A percentile compares a stretch with the other conserved stretches of the same genome.
Conservation (phyloP, 1,140 invertebrate genomes). For the Platyscapa corneri region DNA sequence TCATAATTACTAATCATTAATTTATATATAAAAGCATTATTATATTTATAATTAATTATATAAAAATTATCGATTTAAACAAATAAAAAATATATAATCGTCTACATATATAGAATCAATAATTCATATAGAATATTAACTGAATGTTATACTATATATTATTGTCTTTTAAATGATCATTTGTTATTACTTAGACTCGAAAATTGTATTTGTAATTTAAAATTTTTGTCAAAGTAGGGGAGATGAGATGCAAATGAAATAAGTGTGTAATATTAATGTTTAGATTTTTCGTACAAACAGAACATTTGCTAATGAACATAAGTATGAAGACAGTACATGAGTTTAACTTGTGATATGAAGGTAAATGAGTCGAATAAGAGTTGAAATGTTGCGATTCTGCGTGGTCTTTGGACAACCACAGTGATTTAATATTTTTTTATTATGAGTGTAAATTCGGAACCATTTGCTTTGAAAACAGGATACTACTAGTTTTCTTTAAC, state of each 20-base stretch:
- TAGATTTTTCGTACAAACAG: constrained; percentile 13
- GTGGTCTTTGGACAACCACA: constrained; percentile 53
- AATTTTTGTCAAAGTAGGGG: background rate
- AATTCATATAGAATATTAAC: too few relatives aligned
- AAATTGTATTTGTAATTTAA: too few relatives aligned
- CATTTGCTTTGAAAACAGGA: constrained; percentile 71
- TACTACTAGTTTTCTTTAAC: constrained; percentile 46
- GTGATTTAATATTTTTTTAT: constrained; percentile 73
- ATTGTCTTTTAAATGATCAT: too few relatives aligned
- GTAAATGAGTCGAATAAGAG: background rate
- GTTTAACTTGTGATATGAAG: background rate
- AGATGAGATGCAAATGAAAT: background rate
- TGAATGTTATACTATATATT: too few relatives aligned
- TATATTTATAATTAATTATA: too few relatives aligned
- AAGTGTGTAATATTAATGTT: background rate
- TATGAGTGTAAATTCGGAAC: constrained; percentile 66
- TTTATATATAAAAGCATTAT: too few relatives aligned
- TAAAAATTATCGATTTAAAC: too few relatives aligned
- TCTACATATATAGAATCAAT: too few relatives aligned
- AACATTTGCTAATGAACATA: too few relatives aligned
- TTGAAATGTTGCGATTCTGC: background rate
- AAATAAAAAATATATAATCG: too few relatives aligned
- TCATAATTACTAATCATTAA: too few relatives aligned
- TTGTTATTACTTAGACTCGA: too few relatives aligned
- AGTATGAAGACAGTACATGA: background rate